Evolutionary conservation across 2,113 vertebrate genomes (phyloP).

Genomic region (Hemicordylus capensis): DNA sequence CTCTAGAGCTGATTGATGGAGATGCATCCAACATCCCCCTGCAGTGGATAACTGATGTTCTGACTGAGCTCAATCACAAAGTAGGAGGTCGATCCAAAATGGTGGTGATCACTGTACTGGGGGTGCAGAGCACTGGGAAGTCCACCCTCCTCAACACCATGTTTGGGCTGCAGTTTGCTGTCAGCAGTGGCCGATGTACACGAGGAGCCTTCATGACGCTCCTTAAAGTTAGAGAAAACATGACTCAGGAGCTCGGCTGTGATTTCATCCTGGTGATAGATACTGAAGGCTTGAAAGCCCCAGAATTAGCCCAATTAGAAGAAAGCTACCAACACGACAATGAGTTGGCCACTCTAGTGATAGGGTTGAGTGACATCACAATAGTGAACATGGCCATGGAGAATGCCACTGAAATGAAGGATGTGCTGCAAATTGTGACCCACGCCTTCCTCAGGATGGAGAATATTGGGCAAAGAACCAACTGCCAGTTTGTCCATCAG

Average conservation of each 20-base stretch:
- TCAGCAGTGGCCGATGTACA: slow-evolving; percentile 62
- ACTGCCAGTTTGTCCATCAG: slow-evolving; percentile 76
- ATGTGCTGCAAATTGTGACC: no score
- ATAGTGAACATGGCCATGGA: no score
- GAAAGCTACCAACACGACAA: slow-evolving; percentile 76
- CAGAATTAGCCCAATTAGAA: slow-evolving; percentile 41
- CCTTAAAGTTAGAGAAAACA: slow-evolving; percentile 69
- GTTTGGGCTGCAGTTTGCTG: slow-evolving; percentile 77
- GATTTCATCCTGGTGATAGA: no score
- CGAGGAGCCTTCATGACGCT: slow-evolving; percentile 77
- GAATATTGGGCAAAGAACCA: slow-evolving; percentile 68
- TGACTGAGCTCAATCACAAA: slow-evolving; percentile 64
- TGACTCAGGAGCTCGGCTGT: slow-evolving; percentile 75
- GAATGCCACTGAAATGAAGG: no score
- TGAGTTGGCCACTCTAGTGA: slow-evolving; percentile 74
- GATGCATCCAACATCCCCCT: slow-evolving; percentile 79
- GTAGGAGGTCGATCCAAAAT: slow-evolving; percentile 67
- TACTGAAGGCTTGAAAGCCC: slow-evolving; percentile 59
- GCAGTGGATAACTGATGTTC: slow-evolving; percentile 80
- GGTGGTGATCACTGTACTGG: no score
- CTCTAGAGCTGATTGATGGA: no score
- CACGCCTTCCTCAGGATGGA: slow-evolving; percentile 69
- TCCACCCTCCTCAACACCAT: no score
- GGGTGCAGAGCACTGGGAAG: slow-evolving; percentile 74
- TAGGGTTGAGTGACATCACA: slow-evolving; percentile 74